A percentile compares a stretch with the other conserved stretches of the same genome.
phyloP scores from a whole-genome alignment of 2,888 invertebrate species.

The Agonopterix subpropinquella region DNA sequence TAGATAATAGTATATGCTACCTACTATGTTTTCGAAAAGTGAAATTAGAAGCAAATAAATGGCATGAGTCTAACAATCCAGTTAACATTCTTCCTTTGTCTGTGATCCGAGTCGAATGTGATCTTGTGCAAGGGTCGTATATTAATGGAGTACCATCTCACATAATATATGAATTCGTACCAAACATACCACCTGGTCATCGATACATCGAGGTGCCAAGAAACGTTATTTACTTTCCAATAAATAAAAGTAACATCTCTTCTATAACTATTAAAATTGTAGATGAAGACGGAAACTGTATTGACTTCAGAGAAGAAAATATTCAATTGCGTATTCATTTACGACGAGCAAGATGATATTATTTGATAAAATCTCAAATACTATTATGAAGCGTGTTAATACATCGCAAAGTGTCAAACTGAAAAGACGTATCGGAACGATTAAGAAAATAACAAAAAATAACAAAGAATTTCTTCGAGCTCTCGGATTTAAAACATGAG shows the following conservation, averaged over 20 bases:
- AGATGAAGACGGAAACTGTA: conserved; percentile 4
- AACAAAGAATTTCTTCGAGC: conserved; percentile 11
- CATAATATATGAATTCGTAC: conserved; percentile 5
- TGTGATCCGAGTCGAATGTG: conserved; percentile 8
- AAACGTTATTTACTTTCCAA: neutral
- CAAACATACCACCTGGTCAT: conserved; percentile 2
- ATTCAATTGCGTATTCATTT: conserved; percentile 8
- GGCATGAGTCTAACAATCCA: too few species aligned
- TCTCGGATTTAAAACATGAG: conserved; percentile 19
- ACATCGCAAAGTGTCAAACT: neutral
- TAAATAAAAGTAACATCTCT: neutral
- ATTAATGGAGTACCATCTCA: neutral
- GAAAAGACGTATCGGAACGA: neutral
- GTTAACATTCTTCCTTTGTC: conserved; percentile 7
- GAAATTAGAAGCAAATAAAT: neutral
- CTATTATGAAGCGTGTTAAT: neutral
- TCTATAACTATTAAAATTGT: neutral
- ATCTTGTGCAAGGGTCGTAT: conserved; percentile 20
- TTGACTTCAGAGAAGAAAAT: conserved; percentile 8
- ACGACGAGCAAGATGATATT: conserved; percentile 5
- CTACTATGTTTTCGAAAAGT: conserved; percentile 4
- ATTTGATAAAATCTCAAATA: conserved; percentile 1
- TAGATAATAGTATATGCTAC: conserved; percentile 1
- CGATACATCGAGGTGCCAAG: neutral
- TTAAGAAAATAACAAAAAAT: conserved; percentile 8